Percentiles rank a stretch among this genome's conserved stretches.
phyloP scores from a whole-genome alignment of 2,113 vertebrate genomes.

The Dicerorhinus sumatrensis region DNA sequence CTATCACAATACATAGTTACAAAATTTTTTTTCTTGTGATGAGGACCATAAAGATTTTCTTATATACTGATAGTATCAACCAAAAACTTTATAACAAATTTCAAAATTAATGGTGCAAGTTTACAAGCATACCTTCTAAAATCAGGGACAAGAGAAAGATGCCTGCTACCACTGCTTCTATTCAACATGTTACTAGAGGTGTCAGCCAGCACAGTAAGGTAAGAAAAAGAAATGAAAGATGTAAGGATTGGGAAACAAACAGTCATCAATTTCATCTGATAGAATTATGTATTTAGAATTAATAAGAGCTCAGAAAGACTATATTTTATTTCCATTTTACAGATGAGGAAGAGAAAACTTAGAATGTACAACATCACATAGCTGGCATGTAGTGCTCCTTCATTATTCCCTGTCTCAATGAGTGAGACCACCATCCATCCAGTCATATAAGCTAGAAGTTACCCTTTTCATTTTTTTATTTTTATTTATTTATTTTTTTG shows the following conservation, averaged over 20 bases:
- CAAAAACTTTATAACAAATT: background rate
- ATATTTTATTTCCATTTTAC: background rate
- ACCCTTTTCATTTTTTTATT: background rate
- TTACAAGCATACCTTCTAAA: background rate
- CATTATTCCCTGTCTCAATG: background rate
- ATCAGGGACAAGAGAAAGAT: background rate
- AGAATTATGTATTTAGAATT: background rate
- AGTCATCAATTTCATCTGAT: background rate
- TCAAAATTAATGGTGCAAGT: background rate
- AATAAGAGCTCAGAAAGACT: background rate
- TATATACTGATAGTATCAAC: background rate
- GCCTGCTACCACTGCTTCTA: background rate
- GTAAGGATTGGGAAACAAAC: background rate
- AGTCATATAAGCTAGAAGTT: background rate
- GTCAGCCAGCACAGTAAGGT: background rate
- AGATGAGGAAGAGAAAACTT: background rate
- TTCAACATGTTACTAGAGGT: background rate
- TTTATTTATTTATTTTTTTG: too few species aligned
- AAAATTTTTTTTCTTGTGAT: background rate
- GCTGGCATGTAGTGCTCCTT: background rate
- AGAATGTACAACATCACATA: background rate
- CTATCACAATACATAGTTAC: background rate
- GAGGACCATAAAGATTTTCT: background rate
- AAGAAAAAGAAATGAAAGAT: background rate
- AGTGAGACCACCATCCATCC: background rate